These are phyloP conservation scores for Cryptocephalus primarius DNA, from an alignment of 2,888 invertebrate species.

Conservation along the genomic window DNA sequence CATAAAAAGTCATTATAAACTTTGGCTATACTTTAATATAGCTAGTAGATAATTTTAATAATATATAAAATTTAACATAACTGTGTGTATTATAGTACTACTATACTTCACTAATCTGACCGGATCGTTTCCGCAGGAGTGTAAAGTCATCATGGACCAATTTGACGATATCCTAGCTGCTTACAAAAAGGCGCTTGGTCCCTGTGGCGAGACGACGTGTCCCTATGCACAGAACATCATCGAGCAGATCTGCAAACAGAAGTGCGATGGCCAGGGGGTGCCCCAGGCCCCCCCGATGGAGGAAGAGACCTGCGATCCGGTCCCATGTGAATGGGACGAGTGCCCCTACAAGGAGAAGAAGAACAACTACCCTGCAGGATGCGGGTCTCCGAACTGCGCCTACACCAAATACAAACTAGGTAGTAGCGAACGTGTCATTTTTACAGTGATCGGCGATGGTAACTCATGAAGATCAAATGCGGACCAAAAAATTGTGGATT, in stretches of 20 bases:
- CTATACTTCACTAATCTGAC: too few species aligned
- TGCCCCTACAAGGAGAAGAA: constrained; percentile 16
- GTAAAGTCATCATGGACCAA: constrained; percentile 32
- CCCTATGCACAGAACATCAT: constrained; percentile 27
- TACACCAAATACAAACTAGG: constrained; percentile 29
- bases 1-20: too few species aligned
- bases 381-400: constrained; percentile 29
- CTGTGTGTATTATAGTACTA: too few species aligned
- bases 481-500: too few species aligned
- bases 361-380: constrained; percentile 21
- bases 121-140: constrained; percentile 18
- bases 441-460: too few species aligned
- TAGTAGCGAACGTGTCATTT: constrained; percentile 1
- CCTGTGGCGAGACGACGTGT: constrained; percentile 30
- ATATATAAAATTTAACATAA: too few species aligned
- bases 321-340: constrained; percentile 16
- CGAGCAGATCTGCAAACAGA: constrained; percentile 22
- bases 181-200: constrained; percentile 30
- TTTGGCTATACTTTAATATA: too few species aligned
- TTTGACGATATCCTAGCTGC: constrained; percentile 28
- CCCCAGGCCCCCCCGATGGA: not conserved
- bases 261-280: constrained; percentile 14
- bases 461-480: too few species aligned
- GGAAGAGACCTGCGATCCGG: constrained; percentile 9
- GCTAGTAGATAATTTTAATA: too few species aligned